Evolutionary conservation across 2,113 vertebrate species (phyloP), one percentile per base, ranked within the genome.

Genomic region (Hipposideros armiger): DNA sequence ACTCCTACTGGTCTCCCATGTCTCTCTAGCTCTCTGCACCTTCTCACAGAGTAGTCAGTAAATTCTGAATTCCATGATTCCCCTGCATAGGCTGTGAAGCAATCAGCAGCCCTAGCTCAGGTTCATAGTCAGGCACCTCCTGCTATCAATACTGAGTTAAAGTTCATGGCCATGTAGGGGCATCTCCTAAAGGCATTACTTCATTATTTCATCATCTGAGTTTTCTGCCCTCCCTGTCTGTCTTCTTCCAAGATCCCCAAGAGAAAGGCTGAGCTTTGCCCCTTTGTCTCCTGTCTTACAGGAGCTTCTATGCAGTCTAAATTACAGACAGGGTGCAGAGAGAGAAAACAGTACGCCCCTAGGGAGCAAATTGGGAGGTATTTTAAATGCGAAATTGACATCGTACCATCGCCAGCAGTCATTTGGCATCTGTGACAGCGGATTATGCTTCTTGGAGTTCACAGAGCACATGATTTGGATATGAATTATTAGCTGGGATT

Each of bases 371-470:
- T 50, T 56, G 54, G 74, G 28, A 81, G 42, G 22, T 16, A 67
- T 77, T 96, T 76, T 56, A 72, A 91, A 87, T 83, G 45, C 32
- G 40, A 93, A 88, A 83, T 36, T 94, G 62, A 95, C 95, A 88
- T 92, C 82, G 82, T 6, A 28, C 20, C 40, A 16, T 90, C 30
- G 54, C 32, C 16, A 28, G 11, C 36, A 36, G 15, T 83, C 30
- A 45, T 40, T 91, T 90, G 73, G 77, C 45, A 0, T 56, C 50
- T 77, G 32, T 78, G 69, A 66, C 32, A 88, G 84, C 24, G 58
- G 72, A 88, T 42, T 82, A 40, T 8, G 40, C 66, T 96, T 81
- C 45, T 88, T 77, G 20, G 32, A 81, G 92, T 81, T 85, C 82
- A 56, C 89, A 28, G 60, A 94, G 50, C 56, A 58, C 4, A 30